phyloP scores from a whole-genome alignment of 2,113 vertebrate species.

The Nycticorax nycticorax region DNA sequence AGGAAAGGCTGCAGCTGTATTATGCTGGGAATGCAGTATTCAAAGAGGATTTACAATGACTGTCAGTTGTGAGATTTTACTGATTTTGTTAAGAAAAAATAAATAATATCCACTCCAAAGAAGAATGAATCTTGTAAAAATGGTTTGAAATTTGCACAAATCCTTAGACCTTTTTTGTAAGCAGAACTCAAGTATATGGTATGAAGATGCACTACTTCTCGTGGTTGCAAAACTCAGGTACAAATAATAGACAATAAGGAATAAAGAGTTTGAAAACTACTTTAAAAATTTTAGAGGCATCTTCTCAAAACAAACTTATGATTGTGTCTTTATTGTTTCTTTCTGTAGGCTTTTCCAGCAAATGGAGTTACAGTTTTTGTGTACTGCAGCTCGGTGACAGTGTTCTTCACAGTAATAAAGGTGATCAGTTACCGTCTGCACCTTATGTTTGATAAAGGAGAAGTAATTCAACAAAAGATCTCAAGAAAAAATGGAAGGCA shows the following conservation, averaged over 20 bases:
- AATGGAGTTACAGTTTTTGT: constrained; percentile 85
- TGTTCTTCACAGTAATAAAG: constrained; percentile 92
- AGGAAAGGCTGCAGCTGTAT: background rate
- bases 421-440: constrained; percentile 92
- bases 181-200: background rate
- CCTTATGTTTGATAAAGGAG: constrained; percentile 91
- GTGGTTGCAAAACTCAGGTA: background rate
- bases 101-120: background rate
- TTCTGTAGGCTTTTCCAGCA: constrained; percentile 87
- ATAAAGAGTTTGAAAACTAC: background rate
- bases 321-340: constrained; percentile 6
- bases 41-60: background rate
- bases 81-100: background rate
- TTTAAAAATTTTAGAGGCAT: background rate
- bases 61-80: background rate
- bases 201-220: background rate
- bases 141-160: background rate
- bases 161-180: background rate
- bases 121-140: background rate
- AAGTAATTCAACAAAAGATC: constrained; percentile 81
- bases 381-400: constrained; percentile 89
- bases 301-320: background rate
- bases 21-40: background rate
- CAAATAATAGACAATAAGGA: background rate
- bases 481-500: constrained; percentile 76